These are phyloP conservation scores for Caradrina clavipalpis DNA, from an alignment of 2,888 invertebrate genomes.

Conservation along the genomic window DNA sequence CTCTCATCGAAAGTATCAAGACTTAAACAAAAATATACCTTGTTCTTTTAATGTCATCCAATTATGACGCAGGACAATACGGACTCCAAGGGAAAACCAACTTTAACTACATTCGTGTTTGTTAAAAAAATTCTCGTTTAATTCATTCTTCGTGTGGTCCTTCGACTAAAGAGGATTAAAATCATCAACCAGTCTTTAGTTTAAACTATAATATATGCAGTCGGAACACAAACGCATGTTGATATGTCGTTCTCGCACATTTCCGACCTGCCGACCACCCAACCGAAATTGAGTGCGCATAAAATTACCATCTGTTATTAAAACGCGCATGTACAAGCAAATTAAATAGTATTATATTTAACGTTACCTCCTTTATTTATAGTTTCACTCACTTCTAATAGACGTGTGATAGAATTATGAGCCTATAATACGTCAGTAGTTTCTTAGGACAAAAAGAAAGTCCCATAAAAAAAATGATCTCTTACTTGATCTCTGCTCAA, in stretches of 20 bases:
- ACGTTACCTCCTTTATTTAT: conserved; percentile 51
- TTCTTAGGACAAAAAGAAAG: background rate
- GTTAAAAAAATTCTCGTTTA: background rate
- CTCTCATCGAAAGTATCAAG: conserved; percentile 4
- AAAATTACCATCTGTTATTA: conserved; percentile 81
- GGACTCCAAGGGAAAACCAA: too few species aligned
- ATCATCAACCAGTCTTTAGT: conserved; percentile 14
- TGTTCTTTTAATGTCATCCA: background rate
- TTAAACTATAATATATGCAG: conserved; percentile 26
- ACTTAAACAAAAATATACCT: background rate
- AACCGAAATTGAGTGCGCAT: conserved; percentile 73
- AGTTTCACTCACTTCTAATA: conserved; percentile 9
- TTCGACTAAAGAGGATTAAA: conserved; percentile 1
- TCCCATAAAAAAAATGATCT: background rate
- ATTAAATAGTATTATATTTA: conserved; percentile 65
- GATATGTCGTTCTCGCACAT: conserved; percentile 32
- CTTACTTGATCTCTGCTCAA: background rate
- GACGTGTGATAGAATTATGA: conserved; percentile 10
- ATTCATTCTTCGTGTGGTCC: background rate
- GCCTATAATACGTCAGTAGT: conserved; percentile 2
- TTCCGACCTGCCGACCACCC: conserved; percentile 72
- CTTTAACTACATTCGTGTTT: too few species aligned
- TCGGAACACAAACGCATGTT: conserved; percentile 47
- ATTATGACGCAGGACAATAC: background rate
- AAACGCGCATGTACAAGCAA: conserved; percentile 65